Conservation (phyloP, 2,797 vertebrate genomes). For the Carapus acus region DNA sequence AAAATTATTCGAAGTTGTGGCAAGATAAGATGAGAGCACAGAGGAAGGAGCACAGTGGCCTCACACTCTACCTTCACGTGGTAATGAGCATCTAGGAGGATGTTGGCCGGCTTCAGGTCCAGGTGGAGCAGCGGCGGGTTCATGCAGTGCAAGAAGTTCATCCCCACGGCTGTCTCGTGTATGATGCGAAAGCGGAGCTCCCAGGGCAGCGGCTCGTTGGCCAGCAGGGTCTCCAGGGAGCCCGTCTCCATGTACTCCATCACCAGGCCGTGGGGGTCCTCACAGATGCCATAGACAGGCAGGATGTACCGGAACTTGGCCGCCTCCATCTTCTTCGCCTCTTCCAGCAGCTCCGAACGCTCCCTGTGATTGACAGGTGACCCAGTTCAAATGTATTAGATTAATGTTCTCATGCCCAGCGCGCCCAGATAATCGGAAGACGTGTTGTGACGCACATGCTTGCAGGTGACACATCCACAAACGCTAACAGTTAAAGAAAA, state of each 20-base stretch:
- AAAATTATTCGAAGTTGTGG: no score
- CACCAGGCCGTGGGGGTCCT: slow-evolving; percentile 88
- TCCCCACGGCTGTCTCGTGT: slow-evolving; percentile 94
- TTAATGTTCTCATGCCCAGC: no score
- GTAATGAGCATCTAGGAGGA: slow-evolving; percentile 94
- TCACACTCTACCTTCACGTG: slow-evolving; percentile 83
- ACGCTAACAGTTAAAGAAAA: slow-evolving; percentile 17
- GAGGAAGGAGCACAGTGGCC: background rate
- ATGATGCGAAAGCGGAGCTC: slow-evolving; percentile 92
- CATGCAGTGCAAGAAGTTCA: slow-evolving; percentile 99
- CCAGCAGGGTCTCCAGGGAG: slow-evolving; percentile 90
- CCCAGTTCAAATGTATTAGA: no score
- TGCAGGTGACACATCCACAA: background rate
- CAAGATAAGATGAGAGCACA: background rate
- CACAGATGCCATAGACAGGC: slow-evolving; percentile 95
- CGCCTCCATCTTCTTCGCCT: slow-evolving; percentile 98
- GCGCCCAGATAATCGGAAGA: no score
- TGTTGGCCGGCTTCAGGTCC: slow-evolving; percentile 97
- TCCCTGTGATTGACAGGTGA: slow-evolving; percentile 72
- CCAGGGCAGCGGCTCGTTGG: slow-evolving; percentile 88
- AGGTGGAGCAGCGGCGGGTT: slow-evolving; percentile 90
- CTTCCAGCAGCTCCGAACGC: slow-evolving; percentile 85
- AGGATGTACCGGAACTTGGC: slow-evolving; percentile 97
- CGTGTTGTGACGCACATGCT: slow-evolving; percentile 28
- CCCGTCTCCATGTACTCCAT: slow-evolving; percentile 99